Base-by-base conservation (phyloP, 2,797 vertebrate genomes). In the Heterohyrax brucei region DNA sequence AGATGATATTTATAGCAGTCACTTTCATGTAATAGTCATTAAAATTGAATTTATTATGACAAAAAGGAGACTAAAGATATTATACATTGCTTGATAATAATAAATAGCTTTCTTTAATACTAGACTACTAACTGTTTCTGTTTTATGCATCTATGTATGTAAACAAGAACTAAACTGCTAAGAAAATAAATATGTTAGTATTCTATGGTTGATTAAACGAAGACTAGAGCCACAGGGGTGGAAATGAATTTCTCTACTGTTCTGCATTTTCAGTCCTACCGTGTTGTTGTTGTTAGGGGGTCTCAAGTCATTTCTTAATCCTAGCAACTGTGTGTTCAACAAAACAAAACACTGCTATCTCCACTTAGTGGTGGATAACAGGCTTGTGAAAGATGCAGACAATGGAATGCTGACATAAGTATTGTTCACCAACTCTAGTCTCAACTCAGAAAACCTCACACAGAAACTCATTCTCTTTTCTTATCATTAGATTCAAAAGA, bases 41-140 rank as follows among this genome's bases (percentile, higher is more conserved):
- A 95, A 98, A 98, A 97, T 86, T 28, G 95, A 97, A 96, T 95
- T 94, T 76, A 92, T 93, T 95, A 96, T 92, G 82, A 94, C 84
- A 95, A 97, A 97, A 88, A 53, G 18, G 68, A 98, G 76, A 86
- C 18, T 66, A 87, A 80, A 89, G 18, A 93, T 68, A 95, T 1
- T 22, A 66, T 53, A 82, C 18, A 89, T 86, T 95, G 5, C 70
- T 91, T 95, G 22, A 68, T 62, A 95, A 92, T 80, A 91, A 87
- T 64, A 46, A 87, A 91, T 72, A 50, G 28, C 70, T 84, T 28
- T 16, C 46, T 82, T 94, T 93, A 76, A 72, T 80, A 81, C 24
- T 91, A 46, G 59, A 56, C 61, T 85, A 91, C 5, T 70, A 89
- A 87, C 64, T 48, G 13, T 53, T 81, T 90, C 50, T 86, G 10